These are phyloP conservation scores for Lagodon rhomboides DNA, from an alignment of 2,797 vertebrate species.

Conservation along the genomic window DNA sequence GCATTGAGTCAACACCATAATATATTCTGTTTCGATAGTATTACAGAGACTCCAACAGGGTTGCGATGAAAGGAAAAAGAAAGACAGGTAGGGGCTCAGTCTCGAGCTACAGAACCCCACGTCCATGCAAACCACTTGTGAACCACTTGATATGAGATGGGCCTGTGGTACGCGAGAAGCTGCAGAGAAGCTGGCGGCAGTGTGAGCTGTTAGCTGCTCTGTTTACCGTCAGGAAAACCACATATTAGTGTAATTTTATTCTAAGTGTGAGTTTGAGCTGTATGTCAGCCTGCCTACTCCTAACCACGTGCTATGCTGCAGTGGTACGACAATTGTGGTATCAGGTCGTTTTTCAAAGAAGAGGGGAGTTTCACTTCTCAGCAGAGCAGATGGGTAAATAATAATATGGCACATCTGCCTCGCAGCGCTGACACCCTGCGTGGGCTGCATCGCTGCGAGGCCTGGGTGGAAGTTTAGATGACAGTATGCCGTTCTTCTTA, in stretches of 20 bases:
- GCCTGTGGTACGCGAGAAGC: not conserved
- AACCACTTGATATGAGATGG: slow-evolving; percentile 43
- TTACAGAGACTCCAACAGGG: not conserved
- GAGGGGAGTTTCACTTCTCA: slow-evolving; percentile 21
- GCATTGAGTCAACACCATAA: too few species aligned
- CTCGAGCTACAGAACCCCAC: not conserved
- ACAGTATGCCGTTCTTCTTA: not conserved
- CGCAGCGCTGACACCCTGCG: not conserved
- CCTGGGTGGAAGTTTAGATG: not conserved
- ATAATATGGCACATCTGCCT: fast-evolving
- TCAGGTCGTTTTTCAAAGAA: not conserved
- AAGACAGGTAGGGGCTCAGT: too few species aligned
- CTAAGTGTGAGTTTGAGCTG: not conserved
- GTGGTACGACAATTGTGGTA: not conserved
- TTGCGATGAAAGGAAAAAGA: not conserved
- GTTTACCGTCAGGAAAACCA: slow-evolving; percentile 65
- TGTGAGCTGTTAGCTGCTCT: not conserved
- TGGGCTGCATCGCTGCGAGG: not conserved
- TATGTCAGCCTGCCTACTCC: slow-evolving; percentile 26
- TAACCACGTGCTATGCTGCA: slow-evolving; percentile 27
- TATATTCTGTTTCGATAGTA: too few species aligned
- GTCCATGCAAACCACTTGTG: slow-evolving; percentile 55
- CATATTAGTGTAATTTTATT: slow-evolving; percentile 1
- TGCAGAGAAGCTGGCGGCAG: slow-evolving; percentile 13
- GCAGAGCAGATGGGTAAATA: not conserved